Conservation (phyloP, 2,113 vertebrate species). For the Salminus brasiliensis region DNA sequence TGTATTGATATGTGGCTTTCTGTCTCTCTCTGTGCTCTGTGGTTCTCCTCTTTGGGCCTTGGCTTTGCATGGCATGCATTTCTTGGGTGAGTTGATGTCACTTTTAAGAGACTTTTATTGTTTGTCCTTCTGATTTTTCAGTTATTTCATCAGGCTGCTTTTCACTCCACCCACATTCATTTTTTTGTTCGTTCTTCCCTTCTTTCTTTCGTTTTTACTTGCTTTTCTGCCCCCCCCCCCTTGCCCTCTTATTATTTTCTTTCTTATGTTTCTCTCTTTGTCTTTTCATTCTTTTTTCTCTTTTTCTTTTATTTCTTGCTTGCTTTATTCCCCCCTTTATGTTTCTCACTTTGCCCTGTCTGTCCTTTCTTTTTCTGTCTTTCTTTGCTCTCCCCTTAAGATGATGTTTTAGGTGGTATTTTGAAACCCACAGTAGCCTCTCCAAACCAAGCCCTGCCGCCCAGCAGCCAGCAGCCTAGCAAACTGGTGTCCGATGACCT, state of each 20-base stretch:
- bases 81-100: conserved; percentile 74
- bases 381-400: conserved; percentile 70
- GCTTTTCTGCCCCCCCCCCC: background rate
- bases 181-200: background rate
- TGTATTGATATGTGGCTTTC: background rate
- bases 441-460: conserved; percentile 85
- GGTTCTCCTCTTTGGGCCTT: conserved; percentile 58
- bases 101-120: conserved; percentile 41
- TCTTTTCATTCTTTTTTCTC: conserved; percentile 35
- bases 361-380: conserved; percentile 52
- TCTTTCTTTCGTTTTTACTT: background rate
- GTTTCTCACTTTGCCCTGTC: conserved; percentile 23
- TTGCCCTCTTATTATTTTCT: conserved; percentile 44
- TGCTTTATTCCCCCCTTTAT: too few relatives aligned
- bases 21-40: conserved; percentile 7
- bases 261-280: conserved; percentile 19
- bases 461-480: conserved; percentile 79
- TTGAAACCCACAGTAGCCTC: conserved; percentile 93
- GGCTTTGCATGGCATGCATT: conserved; percentile 79
- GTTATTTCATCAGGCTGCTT: background rate
- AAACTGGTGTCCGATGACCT: conserved; percentile 92
- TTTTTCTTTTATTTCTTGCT: conserved; percentile 53
- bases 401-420: conserved; percentile 90
- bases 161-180: background rate
- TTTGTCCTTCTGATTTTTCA: background rate